Conservation (phyloP, 2,113 vertebrate species). For the Lycocorax pyrrhopterus region DNA sequence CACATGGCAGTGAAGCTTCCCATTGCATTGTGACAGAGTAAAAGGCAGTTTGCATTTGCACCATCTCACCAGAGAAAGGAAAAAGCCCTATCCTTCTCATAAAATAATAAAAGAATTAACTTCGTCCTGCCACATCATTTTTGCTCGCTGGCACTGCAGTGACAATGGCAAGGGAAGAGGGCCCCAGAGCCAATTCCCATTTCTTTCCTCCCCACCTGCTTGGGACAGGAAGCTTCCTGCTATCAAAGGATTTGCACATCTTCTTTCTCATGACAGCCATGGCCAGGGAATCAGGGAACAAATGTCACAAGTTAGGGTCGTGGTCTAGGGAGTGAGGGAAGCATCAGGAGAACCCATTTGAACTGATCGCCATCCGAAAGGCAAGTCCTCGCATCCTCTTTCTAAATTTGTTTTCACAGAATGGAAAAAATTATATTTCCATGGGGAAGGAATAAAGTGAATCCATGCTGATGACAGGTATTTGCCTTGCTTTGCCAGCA, state of each 20-base stretch:
- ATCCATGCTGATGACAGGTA: slow-evolving; percentile 31
- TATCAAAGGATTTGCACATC: slow-evolving; percentile 19
- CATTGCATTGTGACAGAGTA: neutral
- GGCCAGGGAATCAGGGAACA: neutral
- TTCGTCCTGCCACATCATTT: neutral
- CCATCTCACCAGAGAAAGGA: neutral
- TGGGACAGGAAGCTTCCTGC: neutral
- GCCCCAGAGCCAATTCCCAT: neutral
- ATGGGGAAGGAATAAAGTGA: slow-evolving; percentile 36
- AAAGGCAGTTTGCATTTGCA: neutral
- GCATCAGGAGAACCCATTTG: neutral
- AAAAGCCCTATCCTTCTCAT: neutral
- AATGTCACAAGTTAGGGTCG: neutral
- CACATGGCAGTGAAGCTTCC: neutral
- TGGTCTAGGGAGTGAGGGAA: neutral
- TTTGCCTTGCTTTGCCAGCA: slow-evolving; percentile 64
- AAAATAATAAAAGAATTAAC: neutral
- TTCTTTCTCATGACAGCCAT: neutral
- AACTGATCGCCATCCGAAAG: neutral
- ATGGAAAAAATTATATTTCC: slow-evolving; percentile 49
- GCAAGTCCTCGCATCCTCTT: neutral
- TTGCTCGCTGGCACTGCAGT: neutral
- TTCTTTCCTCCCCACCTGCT: neutral
- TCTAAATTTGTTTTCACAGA: slow-evolving; percentile 26
- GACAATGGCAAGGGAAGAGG: neutral